phyloP scores from a whole-genome alignment of 2,888 invertebrate genomes.

The Apodemia mormo region DNA sequence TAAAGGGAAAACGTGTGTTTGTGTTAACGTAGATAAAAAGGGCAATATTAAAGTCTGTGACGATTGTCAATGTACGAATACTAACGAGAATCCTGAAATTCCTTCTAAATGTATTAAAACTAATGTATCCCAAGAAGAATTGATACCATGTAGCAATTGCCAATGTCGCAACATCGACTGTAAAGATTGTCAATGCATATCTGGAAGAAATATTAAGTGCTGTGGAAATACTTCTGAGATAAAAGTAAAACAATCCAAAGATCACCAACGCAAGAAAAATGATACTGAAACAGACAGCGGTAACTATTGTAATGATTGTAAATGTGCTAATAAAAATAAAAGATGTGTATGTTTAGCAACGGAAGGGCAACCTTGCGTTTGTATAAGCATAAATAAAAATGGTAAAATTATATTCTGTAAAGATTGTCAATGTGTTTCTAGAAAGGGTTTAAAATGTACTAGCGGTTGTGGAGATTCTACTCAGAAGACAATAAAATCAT shows the following conservation, averaged over 20 bases:
- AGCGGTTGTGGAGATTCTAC: neutral
- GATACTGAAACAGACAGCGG: neutral
- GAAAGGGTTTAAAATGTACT: neutral
- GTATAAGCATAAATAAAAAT: conserved; percentile 40
- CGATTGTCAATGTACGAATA: conserved; percentile 27
- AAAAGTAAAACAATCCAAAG: neutral
- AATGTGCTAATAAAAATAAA: conserved; percentile 34
- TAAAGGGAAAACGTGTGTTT: conserved; percentile 33
- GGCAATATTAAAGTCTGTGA: conserved; percentile 39
- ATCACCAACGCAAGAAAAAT: neutral
- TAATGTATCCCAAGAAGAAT: neutral
- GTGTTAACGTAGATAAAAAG: conserved; percentile 38
- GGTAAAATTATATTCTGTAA: conserved; percentile 41
- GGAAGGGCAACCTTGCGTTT: conserved; percentile 44
- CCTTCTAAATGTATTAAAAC: neutral
- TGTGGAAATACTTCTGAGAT: neutral
- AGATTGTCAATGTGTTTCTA: conserved; percentile 41
- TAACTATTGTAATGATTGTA: conserved; percentile 42
- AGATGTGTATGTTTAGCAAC: conserved; percentile 45
- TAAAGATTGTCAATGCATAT: no score
- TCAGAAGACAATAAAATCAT: neutral
- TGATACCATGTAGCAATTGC: neutral
- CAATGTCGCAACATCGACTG: neutral
- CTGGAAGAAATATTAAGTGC: neutral
- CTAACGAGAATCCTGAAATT: neutral